Evolutionary conservation across 2,113 vertebrate species (phyloP), one percentile per base, ranked within the genome.

Genomic region (Gobiocypris rarus): DNA sequence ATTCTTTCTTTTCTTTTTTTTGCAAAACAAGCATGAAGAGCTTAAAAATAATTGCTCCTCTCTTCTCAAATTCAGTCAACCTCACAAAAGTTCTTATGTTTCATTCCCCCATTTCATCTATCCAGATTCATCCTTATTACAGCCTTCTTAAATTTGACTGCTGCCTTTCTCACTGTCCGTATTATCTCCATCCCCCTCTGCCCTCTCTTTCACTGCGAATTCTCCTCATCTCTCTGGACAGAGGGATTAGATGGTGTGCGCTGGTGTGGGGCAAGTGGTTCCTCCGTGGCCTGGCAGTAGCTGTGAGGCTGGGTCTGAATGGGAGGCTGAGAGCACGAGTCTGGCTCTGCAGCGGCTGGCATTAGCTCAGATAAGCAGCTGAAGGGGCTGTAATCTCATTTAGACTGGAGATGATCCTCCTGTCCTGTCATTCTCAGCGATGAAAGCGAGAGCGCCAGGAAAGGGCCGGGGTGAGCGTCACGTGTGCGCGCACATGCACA

Each of bases 321-420:
- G 50, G 65, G 52, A 31, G 76, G 76, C 77, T 86, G 89, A 88
- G 91, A 90, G 90, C 85, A 85, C 84, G 86, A 78, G 63, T 45
- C 87, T 91, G 90, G 89, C 90, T 88, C 96, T 96, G 96, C 95
- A 95, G 96, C 94, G 96, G 95, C 97, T 98, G 96, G 97, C 96
- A 97, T 98, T 96, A 98, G 96, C 95, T 95, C 95, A 96, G 96
- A 97, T 99, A 98, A 98, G 96, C 96, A 94, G 96, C 95, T 95
- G 95, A 98, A 97, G 96, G 95, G 97, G 96, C 96, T 98, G 97
- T 98, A 98, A 99, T 99, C 97, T 98, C 97, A 97, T 98, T 99
- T 98, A 97, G 96, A 97, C 96, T 94, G 95, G 95, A 96, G 96
- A 97, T 97, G 97, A 98, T 98, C 97, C 96, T 95, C 94, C 96